A percentile compares a stretch with the other conserved stretches of the same genome.
These are phyloP conservation scores for Troides oblongomaculatus DNA, from an alignment of 2,888 invertebrate species.

Conservation along the genomic window DNA sequence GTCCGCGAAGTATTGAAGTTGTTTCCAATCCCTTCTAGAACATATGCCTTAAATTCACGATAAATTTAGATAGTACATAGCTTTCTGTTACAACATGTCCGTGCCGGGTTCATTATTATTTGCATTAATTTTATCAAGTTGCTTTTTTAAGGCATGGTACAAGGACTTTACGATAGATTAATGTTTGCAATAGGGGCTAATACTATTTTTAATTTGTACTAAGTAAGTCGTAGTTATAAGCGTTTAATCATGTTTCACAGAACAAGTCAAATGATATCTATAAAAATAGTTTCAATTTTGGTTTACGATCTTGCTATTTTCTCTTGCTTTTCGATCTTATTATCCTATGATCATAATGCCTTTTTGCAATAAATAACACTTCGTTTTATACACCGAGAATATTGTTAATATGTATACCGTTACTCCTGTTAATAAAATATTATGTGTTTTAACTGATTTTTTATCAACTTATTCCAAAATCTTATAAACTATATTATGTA, in stretches of 20 bases:
- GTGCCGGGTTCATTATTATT: constrained; percentile 34
- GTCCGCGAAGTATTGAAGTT: no score
- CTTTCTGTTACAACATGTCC: constrained; percentile 35
- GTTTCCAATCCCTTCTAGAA: no score
- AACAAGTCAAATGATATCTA: background rate
- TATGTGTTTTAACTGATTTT: no score
- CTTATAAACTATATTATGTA: no score
- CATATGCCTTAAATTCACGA: no score
- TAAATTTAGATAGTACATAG: constrained; percentile 22
- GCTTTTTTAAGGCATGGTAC: constrained; percentile 24
- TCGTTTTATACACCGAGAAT: no score
- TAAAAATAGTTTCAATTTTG: background rate
- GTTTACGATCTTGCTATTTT: background rate
- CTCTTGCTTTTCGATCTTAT: no score
- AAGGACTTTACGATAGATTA: constrained; percentile 8
- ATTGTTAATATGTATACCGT: no score
- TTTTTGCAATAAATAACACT: no score
- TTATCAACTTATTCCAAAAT: no score
- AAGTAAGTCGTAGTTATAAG: background rate
- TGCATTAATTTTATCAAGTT: constrained; percentile 32
- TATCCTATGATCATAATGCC: no score
- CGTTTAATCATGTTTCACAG: background rate
- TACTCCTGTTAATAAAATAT: no score
- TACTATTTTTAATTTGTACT: constrained; percentile 7
- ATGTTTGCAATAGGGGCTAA: background rate